A percentile compares a stretch with the other conserved stretches of the same genome.
These are phyloP conservation scores for Butorides virescens DNA, from an alignment of 2,113 vertebrate species.

Conservation along the genomic window DNA sequence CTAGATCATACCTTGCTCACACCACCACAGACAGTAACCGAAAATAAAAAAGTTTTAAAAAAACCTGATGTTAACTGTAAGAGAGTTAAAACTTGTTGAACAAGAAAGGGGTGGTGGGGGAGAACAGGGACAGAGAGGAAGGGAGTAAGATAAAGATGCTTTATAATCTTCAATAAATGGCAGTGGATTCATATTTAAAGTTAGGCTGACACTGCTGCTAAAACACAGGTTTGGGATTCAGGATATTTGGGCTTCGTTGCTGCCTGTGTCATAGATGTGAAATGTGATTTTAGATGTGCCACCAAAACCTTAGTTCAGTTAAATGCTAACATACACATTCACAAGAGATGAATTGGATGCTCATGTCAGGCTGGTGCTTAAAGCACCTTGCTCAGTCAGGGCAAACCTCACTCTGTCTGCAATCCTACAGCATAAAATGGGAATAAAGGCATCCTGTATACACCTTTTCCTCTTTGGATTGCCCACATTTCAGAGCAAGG, in stretches of 20 bases:
- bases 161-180: background rate
- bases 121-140: too few relatives aligned
- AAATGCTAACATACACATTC: background rate
- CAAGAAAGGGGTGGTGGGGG: accelerated
- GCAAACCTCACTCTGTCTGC: background rate
- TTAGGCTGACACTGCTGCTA: background rate
- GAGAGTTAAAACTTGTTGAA: background rate
- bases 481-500: background rate
- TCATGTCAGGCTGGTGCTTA: background rate
- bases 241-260: background rate
- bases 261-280: background rate
- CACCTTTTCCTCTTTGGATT: background rate
- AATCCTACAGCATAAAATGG: background rate
- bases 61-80: background rate
- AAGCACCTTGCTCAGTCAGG: background rate
- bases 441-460: background rate
- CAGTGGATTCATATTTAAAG: background rate
- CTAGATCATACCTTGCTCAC: background rate
- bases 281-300: background rate
- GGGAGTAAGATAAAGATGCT: background rate
- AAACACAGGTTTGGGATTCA: background rate
- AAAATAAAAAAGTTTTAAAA: background rate
- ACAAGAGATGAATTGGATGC: background rate
- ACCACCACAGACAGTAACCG: background rate
- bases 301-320: background rate